These are phyloP conservation scores for Xenopus tropicalis DNA, from an alignment of 2,113 vertebrate genomes.

Conservation along the genomic window DNA sequence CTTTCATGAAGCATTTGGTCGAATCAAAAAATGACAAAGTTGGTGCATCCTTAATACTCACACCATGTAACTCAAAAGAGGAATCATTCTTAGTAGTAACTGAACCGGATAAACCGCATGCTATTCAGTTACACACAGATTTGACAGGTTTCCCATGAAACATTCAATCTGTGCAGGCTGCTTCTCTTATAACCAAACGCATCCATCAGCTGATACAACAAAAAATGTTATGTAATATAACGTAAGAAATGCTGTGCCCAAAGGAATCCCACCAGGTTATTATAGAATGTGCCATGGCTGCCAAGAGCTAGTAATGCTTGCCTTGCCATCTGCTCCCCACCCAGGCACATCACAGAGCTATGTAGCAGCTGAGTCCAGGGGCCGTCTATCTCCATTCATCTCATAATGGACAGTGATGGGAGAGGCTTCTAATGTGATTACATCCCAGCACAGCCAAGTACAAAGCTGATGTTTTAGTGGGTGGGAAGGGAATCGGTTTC, in stretches of 20 bases:
- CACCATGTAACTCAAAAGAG: too few species aligned
- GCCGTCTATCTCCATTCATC: constrained; percentile 27
- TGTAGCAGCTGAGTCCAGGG: background rate
- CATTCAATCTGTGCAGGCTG: too few species aligned
- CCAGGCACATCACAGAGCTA: constrained; percentile 25
- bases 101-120: too few species aligned
- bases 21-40: too few species aligned
- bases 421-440: constrained; percentile 11
- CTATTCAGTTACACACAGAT: too few species aligned
- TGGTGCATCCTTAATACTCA: too few species aligned
- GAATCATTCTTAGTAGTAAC: too few species aligned
- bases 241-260: background rate
- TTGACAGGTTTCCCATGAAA: too few species aligned
- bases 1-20: too few species aligned
- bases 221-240: constrained; percentile 3
- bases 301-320: constrained; percentile 18
- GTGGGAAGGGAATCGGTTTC: background rate
- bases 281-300: constrained; percentile 12
- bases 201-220: too few species aligned
- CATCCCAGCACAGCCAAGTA: background rate
- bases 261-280: constrained; percentile 23
- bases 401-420: background rate
- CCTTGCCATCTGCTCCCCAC: constrained; percentile 34
- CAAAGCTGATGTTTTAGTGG: constrained; percentile 26
- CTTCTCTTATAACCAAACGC: too few species aligned